A percentile compares a stretch with the other conserved stretches of the same genome.
phyloP scores from a whole-genome alignment of 2,797 vertebrate species.

The Glyptemys insculpta region DNA sequence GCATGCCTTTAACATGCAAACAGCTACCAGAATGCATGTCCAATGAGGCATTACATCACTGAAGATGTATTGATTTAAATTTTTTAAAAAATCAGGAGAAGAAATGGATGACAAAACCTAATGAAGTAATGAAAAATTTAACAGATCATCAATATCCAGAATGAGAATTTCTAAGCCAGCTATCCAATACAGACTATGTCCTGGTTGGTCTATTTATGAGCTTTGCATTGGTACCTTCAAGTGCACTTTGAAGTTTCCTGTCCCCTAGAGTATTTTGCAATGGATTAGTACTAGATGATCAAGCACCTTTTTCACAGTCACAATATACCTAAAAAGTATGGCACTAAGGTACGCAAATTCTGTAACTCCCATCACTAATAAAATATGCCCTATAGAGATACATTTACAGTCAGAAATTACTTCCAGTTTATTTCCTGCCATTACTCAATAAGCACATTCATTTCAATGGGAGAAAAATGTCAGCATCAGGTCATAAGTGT shows the following conservation, averaged over 20 bases:
- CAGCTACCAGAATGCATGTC: background rate
- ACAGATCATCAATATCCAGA: background rate
- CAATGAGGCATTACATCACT: background rate
- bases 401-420: background rate
- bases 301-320: background rate
- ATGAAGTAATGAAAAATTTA: background rate
- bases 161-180: background rate
- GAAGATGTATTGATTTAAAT: background rate
- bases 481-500: background rate
- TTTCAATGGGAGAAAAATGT: background rate
- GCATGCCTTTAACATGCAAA: slow-evolving; percentile 48
- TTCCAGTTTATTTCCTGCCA: background rate
- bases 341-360: background rate
- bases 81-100: background rate
- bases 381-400: background rate
- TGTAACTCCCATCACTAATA: background rate
- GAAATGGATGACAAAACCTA: background rate
- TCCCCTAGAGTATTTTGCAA: background rate
- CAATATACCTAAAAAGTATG: background rate
- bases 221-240: background rate
- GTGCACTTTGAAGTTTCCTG: background rate
- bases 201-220: background rate
- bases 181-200: background rate
- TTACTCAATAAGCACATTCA: background rate
- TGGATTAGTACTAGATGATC: background rate